Conservation (phyloP, 2,888 invertebrate species). For the Sisyra terminalis region DNA sequence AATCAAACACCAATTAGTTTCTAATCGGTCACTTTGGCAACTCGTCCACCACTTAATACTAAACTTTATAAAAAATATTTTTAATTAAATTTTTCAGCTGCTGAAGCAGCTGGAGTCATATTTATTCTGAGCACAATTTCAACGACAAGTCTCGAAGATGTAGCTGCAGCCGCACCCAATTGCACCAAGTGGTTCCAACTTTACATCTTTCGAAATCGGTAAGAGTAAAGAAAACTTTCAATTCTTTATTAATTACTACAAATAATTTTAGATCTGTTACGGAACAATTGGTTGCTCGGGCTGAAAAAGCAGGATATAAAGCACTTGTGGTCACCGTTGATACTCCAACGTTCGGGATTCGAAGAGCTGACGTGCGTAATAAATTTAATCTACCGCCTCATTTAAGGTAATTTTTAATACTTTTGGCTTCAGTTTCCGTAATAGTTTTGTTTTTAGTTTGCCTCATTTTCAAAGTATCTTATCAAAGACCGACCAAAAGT, state of each 20-base stretch:
- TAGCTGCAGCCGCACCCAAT: slow-evolving; percentile 57
- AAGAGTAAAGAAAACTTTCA: too few relatives aligned
- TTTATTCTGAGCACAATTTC: slow-evolving; percentile 75
- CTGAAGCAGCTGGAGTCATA: slow-evolving; percentile 54
- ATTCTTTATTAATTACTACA: not conserved
- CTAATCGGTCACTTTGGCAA: too few relatives aligned
- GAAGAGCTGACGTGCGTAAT: slow-evolving; percentile 68
- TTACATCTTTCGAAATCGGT: slow-evolving; percentile 77
- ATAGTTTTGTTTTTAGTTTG: slow-evolving; percentile 36
- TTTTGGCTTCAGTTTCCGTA: not conserved
- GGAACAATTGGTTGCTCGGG: slow-evolving; percentile 50
- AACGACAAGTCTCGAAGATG: slow-evolving; percentile 77
- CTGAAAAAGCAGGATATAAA: slow-evolving; percentile 70
- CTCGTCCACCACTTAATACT: too few relatives aligned
- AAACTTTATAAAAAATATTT: too few relatives aligned
- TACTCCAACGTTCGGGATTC: slow-evolving; percentile 69
- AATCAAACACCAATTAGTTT: too few relatives aligned
- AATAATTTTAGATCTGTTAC: slow-evolving; percentile 41
- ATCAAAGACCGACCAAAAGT: slow-evolving; percentile 26
- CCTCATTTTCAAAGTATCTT: slow-evolving; percentile 59
- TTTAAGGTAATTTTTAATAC: slow-evolving; percentile 36
- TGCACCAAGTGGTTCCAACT: slow-evolving; percentile 81
- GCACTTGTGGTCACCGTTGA: slow-evolving; percentile 81
- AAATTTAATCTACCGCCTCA: slow-evolving; percentile 68
- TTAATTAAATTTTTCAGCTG: slow-evolving; percentile 48